Evolutionary conservation across 2,113 vertebrate genomes (phyloP), one percentile per base, ranked within the genome.

Genomic region (Oxyruncus cristatus): DNA sequence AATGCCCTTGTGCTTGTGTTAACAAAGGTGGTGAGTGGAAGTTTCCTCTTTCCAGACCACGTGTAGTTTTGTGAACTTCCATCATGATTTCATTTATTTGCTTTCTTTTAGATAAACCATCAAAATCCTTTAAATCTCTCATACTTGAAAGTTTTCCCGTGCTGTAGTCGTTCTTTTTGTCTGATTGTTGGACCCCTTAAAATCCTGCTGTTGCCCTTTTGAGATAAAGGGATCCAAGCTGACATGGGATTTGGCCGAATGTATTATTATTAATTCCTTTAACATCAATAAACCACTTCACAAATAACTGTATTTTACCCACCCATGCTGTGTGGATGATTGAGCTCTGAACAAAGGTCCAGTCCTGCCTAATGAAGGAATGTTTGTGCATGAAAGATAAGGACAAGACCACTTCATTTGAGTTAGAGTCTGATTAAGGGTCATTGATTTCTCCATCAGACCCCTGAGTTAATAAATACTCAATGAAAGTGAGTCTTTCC

Each of bases 301-400:
- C 52, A 55, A 42, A 82, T 75, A 61, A 44, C 67, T 24, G 6
- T 49, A 12, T 46, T 42, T 37, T 47, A 19, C 39, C 59, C 37
- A 37, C 53, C 18, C 17, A 4, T 0, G 0, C 46, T 8, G 2
- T 0, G 0, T 1, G 41, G 70, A 3, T 56, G 81, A 22, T 6
- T 15, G n/a, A 68, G 30, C 59, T 5, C 7, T 50, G 70, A 67
- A 16, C 62, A 71, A 22, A 62, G 24, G 73, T 71, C 74, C 67
- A 11, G 12, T n/a, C 1, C 1, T 44, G 41, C n/a, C 67, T 47
- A 6, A 18, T 0, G 0, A 4, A 24, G 53, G 53, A 9, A 5
- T 50, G 46, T 56, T 74, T 75, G 44, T 76, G 63, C 49, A 5
- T 10, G 35, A 55, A 61, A 73, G 21, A 28, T 49, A 35, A 80